Evolutionary conservation across 2,113 vertebrate genomes (phyloP), one percentile per base, ranked within the genome.

Genomic region (Istiophorus platypterus): DNA sequence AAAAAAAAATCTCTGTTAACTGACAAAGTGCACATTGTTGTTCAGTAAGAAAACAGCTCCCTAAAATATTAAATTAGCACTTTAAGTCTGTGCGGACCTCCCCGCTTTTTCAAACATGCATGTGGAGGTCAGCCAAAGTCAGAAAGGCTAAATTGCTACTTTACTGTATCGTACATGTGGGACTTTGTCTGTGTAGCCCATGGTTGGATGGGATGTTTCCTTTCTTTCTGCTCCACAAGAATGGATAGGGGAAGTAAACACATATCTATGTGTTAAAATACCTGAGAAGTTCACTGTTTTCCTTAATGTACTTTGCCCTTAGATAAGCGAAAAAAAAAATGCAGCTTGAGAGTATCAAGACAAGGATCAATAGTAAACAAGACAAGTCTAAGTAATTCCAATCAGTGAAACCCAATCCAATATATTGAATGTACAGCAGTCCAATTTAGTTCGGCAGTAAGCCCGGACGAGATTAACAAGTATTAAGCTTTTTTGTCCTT

Each of bases 391-490:
- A 67, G 41, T 68, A 63, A 68, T 75, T 80, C 41, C 26, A 65
- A 84, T 85, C 74, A 79, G 31, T 41, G 22, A 64, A 70, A 65
- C 20, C 41, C 18, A 70, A 72, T 59, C 72, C 51, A 41, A 51
- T 81, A 63, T 79, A 79, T 76, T 34, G 73, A 85, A 45, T 80
- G 41, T 47, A 24, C 29, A 37, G 27, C 56, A 70, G 69, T 57
- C 62, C 42, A 56, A 63, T 75, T 74, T 68, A 58, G 57, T 61
- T 42, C 62, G 66, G 59, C 74, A 63, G 24, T 72, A 79, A 81
- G 22, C 56, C 63, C 31, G 67, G 59, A 79, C 73, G 59, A 82
- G 84, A 85, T 80, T 73, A 78, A 61, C 41, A 24, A 45, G 49
- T 51, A 61, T 75, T 67, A 37, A 20, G 59, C 13, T 57, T 24